Evolutionary conservation across 1,140 invertebrate genomes (phyloP).

Genomic region (Macrobrachium nipponense): DNA sequence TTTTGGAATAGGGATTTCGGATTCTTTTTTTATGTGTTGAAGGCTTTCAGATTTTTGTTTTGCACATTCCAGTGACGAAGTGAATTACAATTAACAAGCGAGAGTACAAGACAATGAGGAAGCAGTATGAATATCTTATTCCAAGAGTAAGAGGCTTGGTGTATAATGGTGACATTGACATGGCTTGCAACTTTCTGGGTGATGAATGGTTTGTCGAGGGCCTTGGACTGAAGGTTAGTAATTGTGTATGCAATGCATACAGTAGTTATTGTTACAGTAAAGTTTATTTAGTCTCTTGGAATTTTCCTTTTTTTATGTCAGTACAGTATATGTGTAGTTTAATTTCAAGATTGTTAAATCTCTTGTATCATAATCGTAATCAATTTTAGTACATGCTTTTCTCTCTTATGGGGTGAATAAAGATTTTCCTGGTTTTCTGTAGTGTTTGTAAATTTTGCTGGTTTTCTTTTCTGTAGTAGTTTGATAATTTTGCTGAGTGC

Average conservation of each 20-base stretch:
- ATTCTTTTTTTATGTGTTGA: neutral
- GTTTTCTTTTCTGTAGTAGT: neutral
- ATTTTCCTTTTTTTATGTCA: no score
- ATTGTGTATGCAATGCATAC: neutral
- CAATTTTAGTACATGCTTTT: neutral
- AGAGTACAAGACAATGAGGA: constrained; percentile 41
- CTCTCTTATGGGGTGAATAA: neutral
- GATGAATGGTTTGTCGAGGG: constrained; percentile 52
- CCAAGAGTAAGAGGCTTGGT: constrained; percentile 29
- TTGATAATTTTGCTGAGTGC: neutral
- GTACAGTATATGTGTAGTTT: neutral
- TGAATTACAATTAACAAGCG: constrained; percentile 44
- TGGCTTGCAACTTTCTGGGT: constrained; percentile 52
- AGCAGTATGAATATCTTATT: constrained; percentile 33
- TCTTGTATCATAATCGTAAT: neutral
- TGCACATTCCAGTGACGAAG: constrained; percentile 37
- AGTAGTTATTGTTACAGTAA: no score
- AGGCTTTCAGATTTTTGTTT: neutral
- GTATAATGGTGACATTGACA: constrained; percentile 54
- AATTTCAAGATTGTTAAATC: neutral
- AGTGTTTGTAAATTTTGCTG: neutral
- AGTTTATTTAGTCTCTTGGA: no score
- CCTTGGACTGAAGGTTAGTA: constrained; percentile 36
- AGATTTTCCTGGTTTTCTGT: neutral
- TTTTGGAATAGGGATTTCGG: neutral